phyloP scores from a whole-genome alignment of 2,797 vertebrate species.

The Buphagus erythrorhynchus region DNA sequence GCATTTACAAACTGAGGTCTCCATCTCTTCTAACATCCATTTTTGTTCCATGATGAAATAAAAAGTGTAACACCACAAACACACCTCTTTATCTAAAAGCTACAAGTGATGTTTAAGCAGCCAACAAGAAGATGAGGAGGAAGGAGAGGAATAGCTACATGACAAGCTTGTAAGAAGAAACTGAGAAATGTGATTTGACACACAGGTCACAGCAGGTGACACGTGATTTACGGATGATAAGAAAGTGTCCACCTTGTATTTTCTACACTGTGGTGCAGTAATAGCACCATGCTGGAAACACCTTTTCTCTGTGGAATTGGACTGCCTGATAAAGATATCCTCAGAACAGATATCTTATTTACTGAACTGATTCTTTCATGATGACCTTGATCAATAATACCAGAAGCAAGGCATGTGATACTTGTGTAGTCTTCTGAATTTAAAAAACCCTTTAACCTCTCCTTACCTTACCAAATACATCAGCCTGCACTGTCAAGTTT shows the following conservation, averaged over 20 bases:
- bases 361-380: constrained; percentile 5
- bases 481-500: not conserved
- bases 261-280: not conserved
- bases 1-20: not conserved
- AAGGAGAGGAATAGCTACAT: not conserved
- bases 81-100: not conserved
- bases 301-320: not conserved
- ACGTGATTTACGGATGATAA: not conserved
- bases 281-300: not conserved
- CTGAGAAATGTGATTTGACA: not conserved
- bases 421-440: not conserved
- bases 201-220: not conserved
- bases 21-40: not conserved
- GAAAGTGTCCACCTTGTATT: not conserved
- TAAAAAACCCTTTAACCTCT: not conserved
- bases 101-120: not conserved
- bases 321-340: not conserved
- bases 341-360: constrained; percentile 11
- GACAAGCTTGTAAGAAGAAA: not conserved
- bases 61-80: not conserved
- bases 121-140: not conserved
- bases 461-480: not conserved
- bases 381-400: constrained; percentile 34
- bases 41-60: not conserved
- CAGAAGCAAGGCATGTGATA: not conserved